Evolutionary conservation across 1,140 invertebrate species (phyloP), one percentile per base, ranked within the genome.

Genomic region (Temnothorax curvispinosus): DNA sequence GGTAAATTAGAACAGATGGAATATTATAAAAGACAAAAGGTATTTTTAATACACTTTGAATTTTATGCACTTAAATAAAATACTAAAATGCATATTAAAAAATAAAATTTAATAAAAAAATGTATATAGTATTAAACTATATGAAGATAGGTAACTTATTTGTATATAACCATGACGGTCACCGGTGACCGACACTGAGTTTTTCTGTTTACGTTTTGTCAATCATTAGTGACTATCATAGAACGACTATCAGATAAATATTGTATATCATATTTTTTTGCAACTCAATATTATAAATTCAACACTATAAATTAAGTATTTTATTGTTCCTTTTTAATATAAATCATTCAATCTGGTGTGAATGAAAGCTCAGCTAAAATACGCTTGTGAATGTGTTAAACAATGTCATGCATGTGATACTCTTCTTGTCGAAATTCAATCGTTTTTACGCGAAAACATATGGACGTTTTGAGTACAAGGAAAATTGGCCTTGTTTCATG

Each of bases 71-170:
- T 67, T 58, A 41, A 75, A 44, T 58, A 9, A 75, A 74, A 27
- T 74, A 54, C n/a, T 74, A 56, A 74, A 56, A 56, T 74, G 7
- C n/a, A 21, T 72, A 72, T 18, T 13, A 41, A 13, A 75, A 75
- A 58, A 41, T 38, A 35, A 35, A 74, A 41, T 65, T 65, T 41
- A 60, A 38, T 65, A 65, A 41, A 65, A 41, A 38, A 9, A 21
- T 6, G 13, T n/a, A 41, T 27, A 58, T 58, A 56, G 56, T 56
- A 56, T 56, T 21, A 41, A 76, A 60, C 4, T 58, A 41, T 1
- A 18, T 7, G n/a, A 41, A 41, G 11, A 41, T 11, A 41, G n/a
- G 41, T 15, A 58, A 41, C 2, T 75, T 21, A 21, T 56, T 58
- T 75, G 15, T 58, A 41, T 38, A 3, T 54, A 74, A 2, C 38